A percentile compares a stretch with the other conserved stretches of the same genome.
Conservation (phyloP, 2,797 vertebrate genomes). For the Mycteria americana region DNA sequence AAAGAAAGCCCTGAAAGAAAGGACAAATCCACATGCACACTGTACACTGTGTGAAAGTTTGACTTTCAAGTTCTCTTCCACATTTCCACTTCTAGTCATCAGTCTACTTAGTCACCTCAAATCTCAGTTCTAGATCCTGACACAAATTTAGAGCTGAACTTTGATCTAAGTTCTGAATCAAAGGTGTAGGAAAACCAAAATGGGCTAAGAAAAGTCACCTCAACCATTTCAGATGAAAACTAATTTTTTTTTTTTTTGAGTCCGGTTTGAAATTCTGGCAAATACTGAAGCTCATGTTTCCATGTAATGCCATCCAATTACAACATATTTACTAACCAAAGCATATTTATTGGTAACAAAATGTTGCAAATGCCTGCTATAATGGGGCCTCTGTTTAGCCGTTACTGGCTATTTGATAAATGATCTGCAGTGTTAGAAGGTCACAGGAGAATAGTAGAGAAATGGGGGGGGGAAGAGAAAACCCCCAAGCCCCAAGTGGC, state of each 20-base stretch:
- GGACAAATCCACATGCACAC: not conserved
- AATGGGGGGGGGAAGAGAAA: rapidly evolving
- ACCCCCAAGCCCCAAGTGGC: not conserved
- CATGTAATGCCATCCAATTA: not conserved
- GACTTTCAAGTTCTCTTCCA: not conserved
- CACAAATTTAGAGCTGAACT: not conserved
- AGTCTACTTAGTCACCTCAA: not conserved
- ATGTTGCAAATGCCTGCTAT: not conserved
- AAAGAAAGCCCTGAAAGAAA: not conserved
- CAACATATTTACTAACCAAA: not conserved
- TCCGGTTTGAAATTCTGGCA: not conserved
- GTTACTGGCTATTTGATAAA: not conserved
- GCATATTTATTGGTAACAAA: not conserved
- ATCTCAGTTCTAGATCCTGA: not conserved
- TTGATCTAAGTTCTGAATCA: not conserved
- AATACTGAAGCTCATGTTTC: not conserved
- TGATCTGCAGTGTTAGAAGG: not conserved
- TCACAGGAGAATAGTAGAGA: not conserved
- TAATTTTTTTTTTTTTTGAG: not conserved
- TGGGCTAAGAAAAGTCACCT: not conserved
- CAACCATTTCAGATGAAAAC: not conserved
- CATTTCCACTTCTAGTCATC: not conserved
- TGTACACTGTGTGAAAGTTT: not conserved
- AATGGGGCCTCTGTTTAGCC: not conserved
- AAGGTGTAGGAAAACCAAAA: not conserved